Evolutionary conservation across 1,140 invertebrate species (phyloP), one percentile per base, ranked within the genome.

Genomic region (Atopsyche davidsoni): DNA sequence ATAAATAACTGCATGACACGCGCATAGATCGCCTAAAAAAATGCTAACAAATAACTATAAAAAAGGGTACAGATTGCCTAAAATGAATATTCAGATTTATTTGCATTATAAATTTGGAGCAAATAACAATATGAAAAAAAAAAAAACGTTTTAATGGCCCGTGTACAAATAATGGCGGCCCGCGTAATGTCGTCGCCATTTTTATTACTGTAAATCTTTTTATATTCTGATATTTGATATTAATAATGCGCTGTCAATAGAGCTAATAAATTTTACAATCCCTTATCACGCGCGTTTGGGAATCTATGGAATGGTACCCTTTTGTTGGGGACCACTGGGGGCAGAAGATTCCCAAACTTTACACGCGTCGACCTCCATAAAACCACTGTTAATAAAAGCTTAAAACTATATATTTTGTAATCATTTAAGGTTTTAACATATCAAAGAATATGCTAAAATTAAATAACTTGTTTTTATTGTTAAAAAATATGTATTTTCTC

Each of bases 241-340:
- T 51, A 58, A 54, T 58, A 54, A 58, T 58, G 56, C 47, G 35
- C 51, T 58, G 56, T 58, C 56, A 51, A 58, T 58, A 54, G 54
- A 48, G 25, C 36, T 28, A 51, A 58, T 58, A 58, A 58, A 58
- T 57, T 57, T 51, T 46, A 52, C 46, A 53, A 57, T 57, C 46
- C 55, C 46, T 46, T 48, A 57, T 52, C 40, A 46, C 44, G 42
- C 41, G 42, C 44, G 46, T 41, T 47, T 45, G 21, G 25, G 49
- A 52, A 52, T 52, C 51, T 46, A 19, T 35, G 32, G 28, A 51
- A 52, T 47, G 35, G 25, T 36, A 21, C 11, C 46, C 13, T 32
- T n/a, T 51, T 56, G 44, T 51, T 40, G 48, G 47, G 45, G 44
- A 56, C 53, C 53, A 39, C n/a, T 16, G 47, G 18, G 7, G 23